A percentile compares a stretch with the other conserved stretches of the same genome.
Evolutionary conservation across 2,113 vertebrate genomes (phyloP).

Genomic region (Cebidichthys violaceus): DNA sequence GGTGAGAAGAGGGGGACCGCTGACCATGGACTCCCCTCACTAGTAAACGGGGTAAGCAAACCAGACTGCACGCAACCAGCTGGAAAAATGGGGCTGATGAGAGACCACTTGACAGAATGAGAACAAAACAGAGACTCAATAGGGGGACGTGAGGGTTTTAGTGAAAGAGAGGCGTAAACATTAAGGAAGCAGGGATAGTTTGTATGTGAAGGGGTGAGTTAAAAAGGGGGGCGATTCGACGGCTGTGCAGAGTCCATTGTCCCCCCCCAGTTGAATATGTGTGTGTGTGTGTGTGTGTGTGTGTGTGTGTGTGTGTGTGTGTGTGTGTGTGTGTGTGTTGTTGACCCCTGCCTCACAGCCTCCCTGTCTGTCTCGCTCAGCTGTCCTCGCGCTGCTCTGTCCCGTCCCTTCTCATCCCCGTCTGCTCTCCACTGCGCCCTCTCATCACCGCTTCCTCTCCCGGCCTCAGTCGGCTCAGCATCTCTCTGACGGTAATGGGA

Average conservation of each 20-base stretch:
- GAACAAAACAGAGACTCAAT: slow-evolving; percentile 41
- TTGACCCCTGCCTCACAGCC: slow-evolving; percentile 53
- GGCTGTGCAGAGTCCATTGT: slow-evolving; percentile 59
- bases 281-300: slow-evolving; percentile 27
- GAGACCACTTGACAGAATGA: slow-evolving; percentile 51
- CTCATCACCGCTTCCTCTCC: background rate
- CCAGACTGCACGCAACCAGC: slow-evolving; percentile 46
- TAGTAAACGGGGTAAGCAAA: slow-evolving; percentile 74
- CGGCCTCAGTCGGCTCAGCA: slow-evolving; percentile 31
- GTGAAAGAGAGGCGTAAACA: background rate
- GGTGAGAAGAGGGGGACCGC: slow-evolving; percentile 59
- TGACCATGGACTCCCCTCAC: slow-evolving; percentile 73
- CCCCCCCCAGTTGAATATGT: slow-evolving; percentile 51
- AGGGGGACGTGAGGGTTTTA: slow-evolving; percentile 5
- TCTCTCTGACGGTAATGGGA: slow-evolving; percentile 67
- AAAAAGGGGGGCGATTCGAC: slow-evolving; percentile 2
- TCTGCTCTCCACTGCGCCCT: slow-evolving; percentile 9
- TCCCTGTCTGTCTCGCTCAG: slow-evolving; percentile 52
- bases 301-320: slow-evolving; percentile 18
- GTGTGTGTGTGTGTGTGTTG: slow-evolving; percentile 16
- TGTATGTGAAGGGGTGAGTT: slow-evolving; percentile 7
- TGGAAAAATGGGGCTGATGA: slow-evolving; percentile 44
- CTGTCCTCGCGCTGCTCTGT: slow-evolving; percentile 37
- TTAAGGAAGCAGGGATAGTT: slow-evolving; percentile 18
- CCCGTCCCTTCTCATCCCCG: slow-evolving; percentile 1